These are phyloP conservation scores for Clarias gariepinus DNA, from an alignment of 2,113 vertebrate species.

Conservation along the genomic window DNA sequence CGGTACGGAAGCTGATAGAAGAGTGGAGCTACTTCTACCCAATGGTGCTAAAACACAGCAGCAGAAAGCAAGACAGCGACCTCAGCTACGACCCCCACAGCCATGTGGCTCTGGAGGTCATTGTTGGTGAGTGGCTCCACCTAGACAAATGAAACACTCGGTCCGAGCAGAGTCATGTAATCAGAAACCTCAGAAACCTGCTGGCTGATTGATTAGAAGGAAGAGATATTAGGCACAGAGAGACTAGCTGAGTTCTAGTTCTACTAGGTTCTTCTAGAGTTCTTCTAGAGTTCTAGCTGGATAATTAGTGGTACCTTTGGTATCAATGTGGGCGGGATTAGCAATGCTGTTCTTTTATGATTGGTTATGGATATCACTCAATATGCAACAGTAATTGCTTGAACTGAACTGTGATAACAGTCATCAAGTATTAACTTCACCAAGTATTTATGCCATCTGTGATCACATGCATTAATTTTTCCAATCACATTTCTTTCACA, in stretches of 20 bases:
- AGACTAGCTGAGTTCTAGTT: too few species aligned
- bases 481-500: too few species aligned
- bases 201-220: background rate
- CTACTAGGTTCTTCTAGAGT: too few species aligned
- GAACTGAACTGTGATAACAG: background rate
- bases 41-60: slow-evolving; percentile 83
- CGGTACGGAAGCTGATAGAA: slow-evolving; percentile 89
- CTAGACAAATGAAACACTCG: background rate
- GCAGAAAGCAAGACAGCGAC: slow-evolving; percentile 74
- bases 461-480: too few species aligned
- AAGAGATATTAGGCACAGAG: background rate
- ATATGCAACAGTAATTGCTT: background rate
- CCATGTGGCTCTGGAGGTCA: slow-evolving; percentile 93
- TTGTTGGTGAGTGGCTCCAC: slow-evolving; percentile 80
- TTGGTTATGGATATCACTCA: background rate
- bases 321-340: background rate
- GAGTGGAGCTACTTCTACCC: slow-evolving; percentile 99
- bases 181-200: background rate
- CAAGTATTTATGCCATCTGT: too few species aligned
- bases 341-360: background rate
- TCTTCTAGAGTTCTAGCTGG: background rate
- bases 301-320: background rate
- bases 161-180: background rate
- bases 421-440: background rate
- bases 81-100: slow-evolving; percentile 82